phyloP scores from a whole-genome alignment of 2,888 invertebrate genomes.

The Synanthedon tipuliformis region DNA sequence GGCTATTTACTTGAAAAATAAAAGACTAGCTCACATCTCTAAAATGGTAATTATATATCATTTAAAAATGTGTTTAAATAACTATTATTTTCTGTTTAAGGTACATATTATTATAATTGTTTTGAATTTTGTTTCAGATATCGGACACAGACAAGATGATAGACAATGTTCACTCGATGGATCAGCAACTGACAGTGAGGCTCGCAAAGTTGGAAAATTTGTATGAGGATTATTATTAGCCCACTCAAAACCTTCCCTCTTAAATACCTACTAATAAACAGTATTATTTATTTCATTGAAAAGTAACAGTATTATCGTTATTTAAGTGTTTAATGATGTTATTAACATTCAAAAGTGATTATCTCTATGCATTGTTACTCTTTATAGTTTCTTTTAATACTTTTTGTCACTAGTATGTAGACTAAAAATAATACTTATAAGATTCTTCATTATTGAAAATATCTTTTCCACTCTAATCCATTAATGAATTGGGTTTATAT shows the following conservation, averaged over 20 bases:
- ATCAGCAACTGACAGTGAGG: conserved; percentile 21
- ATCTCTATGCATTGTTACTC: too few relatives aligned
- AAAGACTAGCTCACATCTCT: conserved; percentile 20
- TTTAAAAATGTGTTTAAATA: too few relatives aligned
- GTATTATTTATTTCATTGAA: background rate
- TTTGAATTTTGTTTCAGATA: conserved; percentile 14
- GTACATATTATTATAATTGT: too few relatives aligned
- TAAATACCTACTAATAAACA: background rate
- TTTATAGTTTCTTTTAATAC: too few relatives aligned
- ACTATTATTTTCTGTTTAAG: too few relatives aligned
- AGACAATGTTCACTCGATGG: conserved; percentile 22
- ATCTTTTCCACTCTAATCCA: too few relatives aligned
- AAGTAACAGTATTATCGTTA: background rate
- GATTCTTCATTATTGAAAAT: too few relatives aligned
- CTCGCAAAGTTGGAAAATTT: conserved; percentile 19
- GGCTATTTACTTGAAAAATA: conserved; percentile 18
- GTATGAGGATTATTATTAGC: conserved; percentile 17
- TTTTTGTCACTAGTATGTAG: too few relatives aligned
- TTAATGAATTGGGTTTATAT: too few relatives aligned
- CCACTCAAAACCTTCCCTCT: background rate
- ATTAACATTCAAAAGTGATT: too few relatives aligned
- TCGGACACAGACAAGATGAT: conserved; percentile 25
- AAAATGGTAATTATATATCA: background rate
- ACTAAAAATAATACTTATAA: too few relatives aligned
- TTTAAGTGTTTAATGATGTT: background rate